Base-by-base conservation (phyloP, 2,888 invertebrate species). In the Stenolophus ochropezus region DNA sequence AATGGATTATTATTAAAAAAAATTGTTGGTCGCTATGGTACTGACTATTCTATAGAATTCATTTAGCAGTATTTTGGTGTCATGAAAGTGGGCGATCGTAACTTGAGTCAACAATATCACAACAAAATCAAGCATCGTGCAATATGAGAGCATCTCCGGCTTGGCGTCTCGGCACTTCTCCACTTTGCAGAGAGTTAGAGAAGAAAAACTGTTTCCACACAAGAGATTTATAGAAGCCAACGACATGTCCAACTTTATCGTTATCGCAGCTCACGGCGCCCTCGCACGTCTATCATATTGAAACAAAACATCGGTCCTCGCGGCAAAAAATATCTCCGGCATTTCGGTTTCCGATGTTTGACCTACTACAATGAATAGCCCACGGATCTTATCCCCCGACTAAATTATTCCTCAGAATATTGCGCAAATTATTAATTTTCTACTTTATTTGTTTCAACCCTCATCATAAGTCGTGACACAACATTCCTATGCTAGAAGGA, bases 241-340 rank as follows among this genome's bases (percentile, higher is more conserved):
- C 65, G 79, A 71, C 69, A 53, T 79, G 79, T 79, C 79, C 79
- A 71, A 79, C 79, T 79, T 69, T 71, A 71, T 33, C 71, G 79
- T 79, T 79, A 79, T 79, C 79, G 71, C 23, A 23, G 42, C 42
- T 49, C 20, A 27, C 14, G 42, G 33, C 56, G 5, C 25, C 18
- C 69, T 27, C 18, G 69, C 11, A 74, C 78, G 78, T 78, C 78
- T 23, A 78, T 78, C 78, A 78, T 78, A 78, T 78, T 65, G 78
- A 78, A 78, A 65, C 78, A 78, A 78, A 78, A 78, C 78, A 78
- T 78, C 76, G 65, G 78, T 61, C 65, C 47, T 21, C 8, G 1
- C 20, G 3, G 74, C n/a, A n/a, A 69, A 33, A 69, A 69, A 69
- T 33, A 11, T 16, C 65, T 4, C 27, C 33, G 16, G 33, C 8